phyloP scores from a whole-genome alignment of 2,113 vertebrate species.

The Pseudopipra pipra region DNA sequence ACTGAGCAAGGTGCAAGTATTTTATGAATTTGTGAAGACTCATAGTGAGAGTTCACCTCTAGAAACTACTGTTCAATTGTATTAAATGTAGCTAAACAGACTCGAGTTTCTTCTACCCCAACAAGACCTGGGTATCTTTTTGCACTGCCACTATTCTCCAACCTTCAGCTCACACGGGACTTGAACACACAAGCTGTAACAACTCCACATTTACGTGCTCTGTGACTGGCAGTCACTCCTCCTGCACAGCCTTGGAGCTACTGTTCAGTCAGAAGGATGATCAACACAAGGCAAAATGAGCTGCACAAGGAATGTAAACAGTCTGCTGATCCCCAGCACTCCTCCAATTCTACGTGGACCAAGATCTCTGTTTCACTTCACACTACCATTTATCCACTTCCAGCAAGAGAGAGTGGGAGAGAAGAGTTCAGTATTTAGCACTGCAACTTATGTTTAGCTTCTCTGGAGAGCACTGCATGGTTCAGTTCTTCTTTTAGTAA shows the following conservation, averaged over 20 bases:
- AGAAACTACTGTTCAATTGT: background rate
- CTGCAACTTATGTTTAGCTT: background rate
- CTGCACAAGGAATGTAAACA: background rate
- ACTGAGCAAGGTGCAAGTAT: background rate
- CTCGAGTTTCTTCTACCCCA: background rate
- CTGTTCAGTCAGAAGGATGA: background rate
- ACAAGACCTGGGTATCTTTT: background rate
- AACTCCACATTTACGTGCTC: background rate
- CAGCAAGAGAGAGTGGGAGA: conserved; percentile 13
- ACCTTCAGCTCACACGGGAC: background rate
- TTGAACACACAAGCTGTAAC: background rate
- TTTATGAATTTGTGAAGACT: background rate
- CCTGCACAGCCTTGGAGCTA: background rate
- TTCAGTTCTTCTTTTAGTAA: background rate
- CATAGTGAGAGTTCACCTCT: background rate
- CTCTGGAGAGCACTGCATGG: background rate
- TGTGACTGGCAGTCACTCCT: background rate
- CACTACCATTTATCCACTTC: background rate
- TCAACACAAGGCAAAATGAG: background rate
- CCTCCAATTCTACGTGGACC: background rate
- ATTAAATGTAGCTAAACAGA: background rate
- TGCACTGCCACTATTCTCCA: background rate
- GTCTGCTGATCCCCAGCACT: background rate
- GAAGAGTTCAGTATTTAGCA: conserved; percentile 10
- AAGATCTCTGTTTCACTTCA: background rate